Evolutionary conservation across 2,113 vertebrate genomes (phyloP), one percentile per base, ranked within the genome.

Genomic region (Malaclemys terrapin): DNA sequence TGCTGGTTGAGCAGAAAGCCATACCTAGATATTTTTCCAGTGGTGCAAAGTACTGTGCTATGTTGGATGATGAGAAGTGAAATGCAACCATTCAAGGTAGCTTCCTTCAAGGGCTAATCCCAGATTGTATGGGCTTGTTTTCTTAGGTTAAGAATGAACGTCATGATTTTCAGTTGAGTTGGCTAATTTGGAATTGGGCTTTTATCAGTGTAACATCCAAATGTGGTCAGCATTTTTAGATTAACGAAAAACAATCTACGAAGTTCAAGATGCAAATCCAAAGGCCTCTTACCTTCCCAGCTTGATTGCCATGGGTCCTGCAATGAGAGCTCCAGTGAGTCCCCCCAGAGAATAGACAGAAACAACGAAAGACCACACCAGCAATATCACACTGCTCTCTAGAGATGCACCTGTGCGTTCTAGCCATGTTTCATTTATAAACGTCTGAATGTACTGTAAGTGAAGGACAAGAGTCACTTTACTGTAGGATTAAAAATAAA

Each of bases 311-410:
- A 99, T 98, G 19, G 99, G 99, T 8, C 99, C 99, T 14, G 99
- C 99, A 11, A 98, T 95, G 29, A 99, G 93, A 4, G 99, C 98
- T 62, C 99, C 99, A 0, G 94, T 82, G 11, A 99, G 98, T 5
- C 99, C 99, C 6, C 99, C 99, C 93, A 99, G 89, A 3, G 99
- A 98, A 93, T 98, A 99, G 14, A 98, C 96, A 53, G 99, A 99
- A 90, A 99, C 99, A 1, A 99, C 98, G 94, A 99, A 97, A 79
- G 99, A 99, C 99, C 99, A 99, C 82, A 99, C 78, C 10, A 99
- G 96, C n/a, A 98, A 98, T 31, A 99, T 62, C 84, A 98, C 84
- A 53, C 97, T 98, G 62, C 97, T 93, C 20, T 98, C 97, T 78
- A 99, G 87, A 45, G 98, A 96, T 29, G 91, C 12, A 0, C 98